These are phyloP conservation scores for Chouioia cunea DNA, from an alignment of 2,888 invertebrate species.

Conservation along the genomic window DNA sequence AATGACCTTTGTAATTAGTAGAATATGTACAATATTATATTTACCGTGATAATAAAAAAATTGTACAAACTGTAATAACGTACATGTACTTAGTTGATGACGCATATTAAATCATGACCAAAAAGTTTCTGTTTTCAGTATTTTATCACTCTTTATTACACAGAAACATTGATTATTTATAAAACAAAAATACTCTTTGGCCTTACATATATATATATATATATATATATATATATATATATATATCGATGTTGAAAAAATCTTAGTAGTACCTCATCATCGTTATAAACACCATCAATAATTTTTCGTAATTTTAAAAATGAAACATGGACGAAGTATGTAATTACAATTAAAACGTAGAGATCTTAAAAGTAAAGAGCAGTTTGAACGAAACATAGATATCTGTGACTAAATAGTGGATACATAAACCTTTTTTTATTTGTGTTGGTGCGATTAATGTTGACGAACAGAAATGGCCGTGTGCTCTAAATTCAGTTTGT, in stretches of 20 bases:
- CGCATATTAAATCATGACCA: constrained; percentile 5
- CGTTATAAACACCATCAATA: too few relatives aligned
- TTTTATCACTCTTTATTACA: constrained; percentile 12
- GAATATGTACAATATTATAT: too few relatives aligned
- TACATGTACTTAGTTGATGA: constrained; percentile 12
- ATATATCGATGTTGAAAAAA: too few relatives aligned
- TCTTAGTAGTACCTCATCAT: too few relatives aligned
- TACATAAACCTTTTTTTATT: constrained; percentile 10
- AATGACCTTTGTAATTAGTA: too few relatives aligned
- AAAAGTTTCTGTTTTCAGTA: constrained; percentile 21
- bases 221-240: too few relatives aligned
- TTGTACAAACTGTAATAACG: too few relatives aligned
- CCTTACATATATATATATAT: too few relatives aligned
- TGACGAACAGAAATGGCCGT: constrained; percentile 31
- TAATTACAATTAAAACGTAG: too few relatives aligned
- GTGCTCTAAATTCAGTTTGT: not conserved
- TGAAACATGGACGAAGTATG: too few relatives aligned
- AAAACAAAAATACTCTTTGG: constrained; percentile 26
- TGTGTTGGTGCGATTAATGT: not conserved
- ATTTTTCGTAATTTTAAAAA: too few relatives aligned
- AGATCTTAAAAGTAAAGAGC: constrained; percentile 28
- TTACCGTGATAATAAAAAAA: too few relatives aligned
- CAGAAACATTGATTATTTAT: constrained; percentile 11
- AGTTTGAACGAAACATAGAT: constrained; percentile 33
- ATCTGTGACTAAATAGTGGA: constrained; percentile 21